Base-by-base conservation (phyloP, 2,888 invertebrate genomes). In the Spicauda simplicius region DNA sequence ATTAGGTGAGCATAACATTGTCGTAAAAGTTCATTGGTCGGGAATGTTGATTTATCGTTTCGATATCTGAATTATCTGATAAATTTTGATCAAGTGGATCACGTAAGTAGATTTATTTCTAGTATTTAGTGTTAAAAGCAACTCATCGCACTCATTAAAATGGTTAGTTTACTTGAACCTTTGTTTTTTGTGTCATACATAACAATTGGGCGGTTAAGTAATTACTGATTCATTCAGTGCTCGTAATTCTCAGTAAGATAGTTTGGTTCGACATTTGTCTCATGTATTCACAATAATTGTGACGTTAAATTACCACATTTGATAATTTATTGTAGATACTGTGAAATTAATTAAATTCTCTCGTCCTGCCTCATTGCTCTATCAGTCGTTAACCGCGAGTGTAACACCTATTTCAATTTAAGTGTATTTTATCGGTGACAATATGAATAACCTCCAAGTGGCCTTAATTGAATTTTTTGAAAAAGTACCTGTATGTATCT, bases 361-460 rank as follows among this genome's bases (percentile, higher is more conserved):
- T 4, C 37, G 12, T 37, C 37, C 33, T 12, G 1, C 37, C 37
- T 37, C 37, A 37, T 37, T 37, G 2, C 37, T 12, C 37, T 37
- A 37, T 37, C 37, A 12, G 37, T 37, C 12, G 37, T 12, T 11
- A 2, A 12, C 33, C 12, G 37, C 37, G 37, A 37, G 37, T 45
- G 45, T 45, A 45, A 45, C n/a, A 45, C 37, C 37, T 37, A 12
- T 12, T 37, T 45, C 14, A 1, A n/a, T 45, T 0, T 45, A 3
- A 52, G 52, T 50, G 50, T 1, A 12, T 48, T 59, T 52, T 50
- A 60, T 60, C 50, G 37, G 60, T 57, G 50, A 52, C 56, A 64
- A 33, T 33, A 64, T 64, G 64, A 57, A 52, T 64, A 64, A 64
- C 64, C 64, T 64, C 19, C 48, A 57, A 57, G 64, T 37, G 37